Base-by-base conservation (phyloP, 2,797 vertebrate genomes). In the Onychomys arenicola region DNA sequence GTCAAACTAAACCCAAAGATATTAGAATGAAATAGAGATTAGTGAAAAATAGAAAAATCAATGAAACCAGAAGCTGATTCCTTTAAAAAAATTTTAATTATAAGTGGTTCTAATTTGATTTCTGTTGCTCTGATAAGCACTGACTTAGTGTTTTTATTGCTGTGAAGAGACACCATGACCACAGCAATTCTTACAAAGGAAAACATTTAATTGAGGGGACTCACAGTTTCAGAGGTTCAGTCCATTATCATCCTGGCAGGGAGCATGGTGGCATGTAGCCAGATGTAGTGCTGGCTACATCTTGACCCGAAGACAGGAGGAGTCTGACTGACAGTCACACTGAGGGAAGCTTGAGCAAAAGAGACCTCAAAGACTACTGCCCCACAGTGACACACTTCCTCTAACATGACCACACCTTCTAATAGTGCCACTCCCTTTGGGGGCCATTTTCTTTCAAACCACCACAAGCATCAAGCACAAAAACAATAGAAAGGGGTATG, bases 1-100 rank as follows among this genome's bases (percentile, higher is more conserved):
- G 46, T 52, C 21, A 92, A 92, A 88, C 43, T 88, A 88, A 91
- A 65, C 76, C 25, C 52, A 91, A 80, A 81, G 16, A 37, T 57
- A 87, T 29, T 49, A 29, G 57, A n/a, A 65, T 52, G 19, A 55
- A 91, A 25, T 63, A 86, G 85, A 81, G 19, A 71, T 81, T 73
- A 63, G 12, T 43, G 52, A 73, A 40, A 82, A 57, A 82, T 59
- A 63, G 10, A 69, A 19, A 90, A 63, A 87, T 86, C 55, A 43
- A 63, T 73, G 63, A 81, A 73, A 63, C 76, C 43, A 91, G 67
- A 90, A 80, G 21, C 40, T 61, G 14, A 9, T 55, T 87, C 34
- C 78, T 85, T 9, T 27, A 37, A 77, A 90, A 13, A 55, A 8
- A 1, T 17, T n/a, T 90, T 12, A 71, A 86, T 61, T 78, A 84